A percentile compares a stretch with the other conserved stretches of the same genome.
Evolutionary conservation across 2,797 vertebrate genomes (phyloP).

Genomic region (Pantherophis vulpinus): DNA sequence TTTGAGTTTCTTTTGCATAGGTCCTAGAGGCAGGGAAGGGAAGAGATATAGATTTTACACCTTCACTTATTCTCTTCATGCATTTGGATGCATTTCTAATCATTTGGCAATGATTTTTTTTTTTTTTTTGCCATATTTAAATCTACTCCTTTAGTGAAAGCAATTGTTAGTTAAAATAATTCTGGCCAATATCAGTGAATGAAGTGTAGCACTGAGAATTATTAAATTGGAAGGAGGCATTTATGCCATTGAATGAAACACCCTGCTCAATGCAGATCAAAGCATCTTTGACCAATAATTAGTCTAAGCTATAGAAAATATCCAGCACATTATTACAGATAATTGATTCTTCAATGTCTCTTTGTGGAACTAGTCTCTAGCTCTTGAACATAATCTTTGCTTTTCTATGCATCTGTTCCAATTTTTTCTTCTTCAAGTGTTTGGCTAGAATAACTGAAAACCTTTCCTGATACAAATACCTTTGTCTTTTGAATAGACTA

Average conservation of each 20-base stretch:
- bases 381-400: background rate
- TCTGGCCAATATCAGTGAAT: background rate
- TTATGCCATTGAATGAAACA: background rate
- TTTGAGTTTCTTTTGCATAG: conserved; percentile 29
- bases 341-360: background rate
- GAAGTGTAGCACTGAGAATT: background rate
- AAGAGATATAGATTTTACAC: background rate
- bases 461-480: no score
- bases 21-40: background rate
- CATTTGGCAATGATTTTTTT: background rate
- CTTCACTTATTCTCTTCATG: background rate
- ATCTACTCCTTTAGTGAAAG: background rate
- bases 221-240: background rate
- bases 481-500: no score
- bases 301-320: background rate
- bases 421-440: background rate
- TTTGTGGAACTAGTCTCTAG: background rate
- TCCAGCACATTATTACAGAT: background rate
- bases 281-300: background rate
- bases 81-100: background rate
- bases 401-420: background rate
- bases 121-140: background rate
- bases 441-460: background rate
- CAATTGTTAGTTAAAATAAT: background rate
- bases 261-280: background rate